Conservation (phyloP, 2,797 vertebrate genomes). For the Avahi laniger region DNA sequence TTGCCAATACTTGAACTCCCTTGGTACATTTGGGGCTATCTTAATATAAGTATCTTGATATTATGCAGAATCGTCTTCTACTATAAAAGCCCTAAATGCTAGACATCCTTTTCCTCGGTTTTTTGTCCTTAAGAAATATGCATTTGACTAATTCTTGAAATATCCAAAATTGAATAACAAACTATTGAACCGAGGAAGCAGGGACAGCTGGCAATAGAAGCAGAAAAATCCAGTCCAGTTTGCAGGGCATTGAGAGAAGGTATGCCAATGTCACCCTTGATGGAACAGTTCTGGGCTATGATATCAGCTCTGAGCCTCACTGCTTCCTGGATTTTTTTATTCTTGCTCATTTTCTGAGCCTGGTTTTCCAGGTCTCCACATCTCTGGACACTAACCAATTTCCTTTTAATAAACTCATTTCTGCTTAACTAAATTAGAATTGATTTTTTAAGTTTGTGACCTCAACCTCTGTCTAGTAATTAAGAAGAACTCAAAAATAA, state of each 20-base stretch:
- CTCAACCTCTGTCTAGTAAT: not conserved
- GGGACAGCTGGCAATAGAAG: not conserved
- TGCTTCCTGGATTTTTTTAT: not conserved
- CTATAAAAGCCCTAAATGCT: not conserved
- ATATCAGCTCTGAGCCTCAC: not conserved
- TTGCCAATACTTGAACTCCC: not conserved
- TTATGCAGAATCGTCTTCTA: not conserved
- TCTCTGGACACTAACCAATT: not conserved
- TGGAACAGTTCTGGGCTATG: not conserved
- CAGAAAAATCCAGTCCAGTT: not conserved
- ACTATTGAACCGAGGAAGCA: not conserved
- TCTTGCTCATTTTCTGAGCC: not conserved
- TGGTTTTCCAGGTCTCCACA: not conserved
- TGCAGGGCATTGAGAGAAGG: not conserved
- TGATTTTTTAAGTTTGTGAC: constrained; percentile 40
- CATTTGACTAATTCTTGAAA: not conserved
- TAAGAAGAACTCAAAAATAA: not conserved
- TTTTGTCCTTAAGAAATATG: not conserved
- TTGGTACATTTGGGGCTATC: not conserved
- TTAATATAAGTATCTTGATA: not conserved
- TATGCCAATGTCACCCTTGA: not conserved
- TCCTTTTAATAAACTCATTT: not conserved
- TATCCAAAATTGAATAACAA: not conserved
- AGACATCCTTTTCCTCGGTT: rapidly evolving
- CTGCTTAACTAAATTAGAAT: constrained; percentile 41